Percentiles rank a stretch among this genome's conserved stretches.
These are phyloP conservation scores for Chelonus insularis DNA, from an alignment of 1,140 invertebrate species.

Conservation along the genomic window DNA sequence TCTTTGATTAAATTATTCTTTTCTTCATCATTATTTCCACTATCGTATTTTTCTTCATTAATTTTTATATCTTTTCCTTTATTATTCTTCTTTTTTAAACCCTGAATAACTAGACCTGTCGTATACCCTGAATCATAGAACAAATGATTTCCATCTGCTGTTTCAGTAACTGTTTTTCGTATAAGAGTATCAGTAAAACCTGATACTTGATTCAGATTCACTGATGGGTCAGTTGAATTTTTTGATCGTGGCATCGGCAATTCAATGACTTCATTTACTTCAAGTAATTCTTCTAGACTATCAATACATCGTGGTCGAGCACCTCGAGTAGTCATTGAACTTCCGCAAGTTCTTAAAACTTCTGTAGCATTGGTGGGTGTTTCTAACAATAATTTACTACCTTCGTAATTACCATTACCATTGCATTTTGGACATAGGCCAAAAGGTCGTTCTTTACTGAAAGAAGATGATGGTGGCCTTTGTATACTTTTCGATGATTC, in stretches of 20 bases:
- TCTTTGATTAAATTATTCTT: slow-evolving; percentile 47
- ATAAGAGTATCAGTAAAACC: slow-evolving; percentile 52
- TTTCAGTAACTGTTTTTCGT: slow-evolving; percentile 34
- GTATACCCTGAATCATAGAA: slow-evolving; percentile 39
- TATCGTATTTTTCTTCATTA: slow-evolving; percentile 18
- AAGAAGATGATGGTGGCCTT: slow-evolving; percentile 28
- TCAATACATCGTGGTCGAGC: slow-evolving; percentile 35
- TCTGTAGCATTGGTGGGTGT: slow-evolving; percentile 54
- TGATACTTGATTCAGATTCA: slow-evolving; percentile 29
- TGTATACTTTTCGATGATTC: slow-evolving; percentile 52
- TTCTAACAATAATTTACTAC: slow-evolving; percentile 43
- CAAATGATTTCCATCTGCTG: slow-evolving; percentile 23
- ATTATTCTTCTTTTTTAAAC: slow-evolving; percentile 45
- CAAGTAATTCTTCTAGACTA: slow-evolving; percentile 49
- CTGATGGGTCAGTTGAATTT: slow-evolving; percentile 24
- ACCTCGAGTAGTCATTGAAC: slow-evolving; percentile 31
- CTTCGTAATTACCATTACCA: slow-evolving; percentile 39
- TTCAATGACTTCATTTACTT: slow-evolving; percentile 62
- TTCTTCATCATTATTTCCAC: background rate
- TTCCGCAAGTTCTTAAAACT: slow-evolving; percentile 45
- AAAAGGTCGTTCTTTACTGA: slow-evolving; percentile 29
- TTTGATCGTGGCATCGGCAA: slow-evolving; percentile 64
- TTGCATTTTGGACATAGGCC: slow-evolving; percentile 45
- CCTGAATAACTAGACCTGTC: slow-evolving; percentile 54
- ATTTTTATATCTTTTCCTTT: slow-evolving; percentile 32